These are phyloP conservation scores for Dasypogon diadema DNA, from an alignment of 2,888 invertebrate genomes.

Conservation along the genomic window DNA sequence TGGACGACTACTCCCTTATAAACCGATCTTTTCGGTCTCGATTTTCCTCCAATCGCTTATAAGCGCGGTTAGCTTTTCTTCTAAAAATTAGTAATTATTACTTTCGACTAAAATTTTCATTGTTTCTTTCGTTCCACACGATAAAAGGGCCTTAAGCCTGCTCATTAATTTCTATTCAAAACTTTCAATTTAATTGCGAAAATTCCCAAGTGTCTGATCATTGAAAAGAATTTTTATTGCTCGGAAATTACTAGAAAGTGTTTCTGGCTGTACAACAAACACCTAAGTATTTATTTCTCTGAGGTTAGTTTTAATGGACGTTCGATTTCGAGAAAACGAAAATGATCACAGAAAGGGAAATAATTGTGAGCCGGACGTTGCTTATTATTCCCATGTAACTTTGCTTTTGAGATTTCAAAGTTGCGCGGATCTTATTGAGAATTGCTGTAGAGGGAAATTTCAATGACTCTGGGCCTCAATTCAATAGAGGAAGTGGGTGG, in stretches of 20 bases:
- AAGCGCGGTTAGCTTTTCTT: too few species aligned
- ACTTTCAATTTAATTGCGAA: too few species aligned
- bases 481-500: neutral
- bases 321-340: neutral
- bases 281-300: neutral
- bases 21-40: too few species aligned
- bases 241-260: neutral
- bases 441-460: neutral
- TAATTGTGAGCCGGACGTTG: neutral
- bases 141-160: too few species aligned
- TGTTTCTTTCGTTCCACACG: too few species aligned
- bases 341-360: conserved; percentile 12
- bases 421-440: neutral
- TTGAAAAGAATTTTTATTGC: too few species aligned
- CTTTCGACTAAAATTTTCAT: too few species aligned
- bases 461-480: neutral
- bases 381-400: neutral
- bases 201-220: too few species aligned
- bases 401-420: neutral
- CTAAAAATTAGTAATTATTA: too few species aligned
- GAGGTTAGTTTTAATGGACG: neutral
- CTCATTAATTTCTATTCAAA: too few species aligned
- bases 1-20: too few species aligned
- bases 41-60: too few species aligned
- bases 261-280: neutral